Conservation (phyloP, 2,113 vertebrate species). For the Microtus richardsoni region DNA sequence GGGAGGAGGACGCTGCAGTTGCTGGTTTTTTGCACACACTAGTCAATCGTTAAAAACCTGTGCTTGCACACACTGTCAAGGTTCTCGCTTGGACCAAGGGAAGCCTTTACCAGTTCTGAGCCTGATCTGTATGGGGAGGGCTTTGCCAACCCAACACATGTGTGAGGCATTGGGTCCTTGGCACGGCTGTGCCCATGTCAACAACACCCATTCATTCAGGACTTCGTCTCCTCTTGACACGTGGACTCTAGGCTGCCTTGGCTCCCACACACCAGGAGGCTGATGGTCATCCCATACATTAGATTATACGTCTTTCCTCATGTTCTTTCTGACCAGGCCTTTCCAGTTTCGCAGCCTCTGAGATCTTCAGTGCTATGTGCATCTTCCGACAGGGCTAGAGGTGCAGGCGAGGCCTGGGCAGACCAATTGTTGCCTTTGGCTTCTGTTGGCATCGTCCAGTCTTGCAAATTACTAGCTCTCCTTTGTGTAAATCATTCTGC, state of each 20-base stretch:
- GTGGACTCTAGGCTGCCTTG: neutral
- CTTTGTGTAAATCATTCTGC: constrained; percentile 57
- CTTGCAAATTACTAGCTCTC: constrained; percentile 11
- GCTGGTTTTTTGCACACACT: neutral
- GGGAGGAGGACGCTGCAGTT: neutral
- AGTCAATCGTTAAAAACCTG: neutral
- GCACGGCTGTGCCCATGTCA: neutral
- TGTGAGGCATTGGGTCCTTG: neutral
- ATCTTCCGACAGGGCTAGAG: neutral
- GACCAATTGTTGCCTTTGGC: neutral
- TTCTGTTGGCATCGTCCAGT: constrained; percentile 17
- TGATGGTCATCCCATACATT: constrained; percentile 43
- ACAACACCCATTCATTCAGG: neutral
- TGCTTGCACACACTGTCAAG: neutral
- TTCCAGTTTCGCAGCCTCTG: neutral
- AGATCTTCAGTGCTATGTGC: neutral
- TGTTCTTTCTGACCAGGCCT: constrained; percentile 14
- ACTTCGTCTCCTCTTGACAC: neutral
- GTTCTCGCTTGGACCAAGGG: neutral
- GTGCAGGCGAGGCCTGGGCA: neutral
- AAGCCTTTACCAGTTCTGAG: neutral
- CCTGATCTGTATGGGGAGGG: neutral
- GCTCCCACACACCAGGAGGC: constrained; percentile 18
- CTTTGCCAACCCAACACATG: neutral
- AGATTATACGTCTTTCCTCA: constrained; percentile 10